phyloP scores from a whole-genome alignment of 2,888 invertebrate genomes.

The Harpalus rufipes region DNA sequence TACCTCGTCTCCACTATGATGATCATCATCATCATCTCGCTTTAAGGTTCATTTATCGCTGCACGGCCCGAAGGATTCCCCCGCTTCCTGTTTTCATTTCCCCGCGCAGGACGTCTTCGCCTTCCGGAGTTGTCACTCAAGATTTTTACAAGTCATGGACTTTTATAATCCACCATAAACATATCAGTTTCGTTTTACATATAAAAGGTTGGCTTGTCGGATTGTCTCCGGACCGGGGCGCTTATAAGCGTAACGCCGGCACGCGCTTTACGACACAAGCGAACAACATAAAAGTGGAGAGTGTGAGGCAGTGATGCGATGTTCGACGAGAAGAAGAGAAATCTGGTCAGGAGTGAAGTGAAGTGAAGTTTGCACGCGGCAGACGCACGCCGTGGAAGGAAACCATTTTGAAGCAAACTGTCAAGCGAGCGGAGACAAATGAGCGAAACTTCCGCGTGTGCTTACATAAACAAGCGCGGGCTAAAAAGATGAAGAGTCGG shows the following conservation, averaged over 20 bases:
- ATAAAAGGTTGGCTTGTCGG: conserved; percentile 74
- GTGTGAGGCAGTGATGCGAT: conserved; percentile 16
- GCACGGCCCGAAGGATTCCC: conserved; percentile 71
- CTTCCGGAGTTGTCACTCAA: conserved; percentile 77
- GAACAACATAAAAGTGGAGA: conserved; percentile 35
- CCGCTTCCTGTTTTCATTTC: conserved; percentile 77
- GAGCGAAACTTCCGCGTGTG: conserved; percentile 74
- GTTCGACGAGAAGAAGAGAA: conserved; percentile 20
- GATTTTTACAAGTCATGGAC: conserved; percentile 78
- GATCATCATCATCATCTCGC: conserved; percentile 77
- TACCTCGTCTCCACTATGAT: too few species aligned
- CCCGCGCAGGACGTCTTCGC: conserved; percentile 74
- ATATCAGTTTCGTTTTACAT: conserved; percentile 77
- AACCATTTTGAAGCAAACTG: conserved; percentile 73
- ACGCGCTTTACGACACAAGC: conserved; percentile 57
- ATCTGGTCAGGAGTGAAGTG: conserved; percentile 22
- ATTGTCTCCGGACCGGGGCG: conserved; percentile 75
- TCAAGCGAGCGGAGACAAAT: conserved; percentile 73
- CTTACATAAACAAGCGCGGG: conserved; percentile 75
- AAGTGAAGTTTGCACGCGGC: conserved; percentile 47
- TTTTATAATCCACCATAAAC: conserved; percentile 77
- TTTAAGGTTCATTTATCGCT: conserved; percentile 77
- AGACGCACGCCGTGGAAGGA: conserved; percentile 68
- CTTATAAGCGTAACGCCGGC: conserved; percentile 69
- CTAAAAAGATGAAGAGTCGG: conserved; percentile 71